Conservation (phyloP, 2,797 vertebrate genomes). For the Miichthys miiuy region DNA sequence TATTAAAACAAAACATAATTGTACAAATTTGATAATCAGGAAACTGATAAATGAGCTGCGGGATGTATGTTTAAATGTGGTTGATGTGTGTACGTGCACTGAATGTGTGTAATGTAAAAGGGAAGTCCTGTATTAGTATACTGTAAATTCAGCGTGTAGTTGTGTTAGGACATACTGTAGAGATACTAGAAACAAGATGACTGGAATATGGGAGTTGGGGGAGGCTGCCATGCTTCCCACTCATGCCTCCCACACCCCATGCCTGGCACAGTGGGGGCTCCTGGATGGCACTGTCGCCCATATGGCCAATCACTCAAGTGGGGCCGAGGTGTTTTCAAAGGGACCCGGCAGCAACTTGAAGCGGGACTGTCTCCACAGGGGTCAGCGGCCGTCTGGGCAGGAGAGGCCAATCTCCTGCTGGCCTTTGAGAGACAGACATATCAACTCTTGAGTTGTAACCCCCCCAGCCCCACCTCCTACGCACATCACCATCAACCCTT, state of each 20-base stretch:
- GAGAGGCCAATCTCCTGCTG: conserved; percentile 74
- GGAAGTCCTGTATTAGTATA: conserved; percentile 13
- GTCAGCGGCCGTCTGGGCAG: conserved; percentile 81
- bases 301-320: conserved; percentile 86
- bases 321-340: conserved; percentile 76
- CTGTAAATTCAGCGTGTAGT: conserved; percentile 57
- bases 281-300: conserved; percentile 81
- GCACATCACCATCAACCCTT: conserved; percentile 35
- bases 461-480: neutral
- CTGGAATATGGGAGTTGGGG: conserved; percentile 54
- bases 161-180: conserved; percentile 47
- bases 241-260: conserved; percentile 59
- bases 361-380: conserved; percentile 79
- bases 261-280: conserved; percentile 72
- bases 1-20: neutral
- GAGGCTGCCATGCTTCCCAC: conserved; percentile 53
- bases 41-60: conserved; percentile 11
- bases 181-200: conserved; percentile 58
- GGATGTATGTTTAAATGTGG: neutral
- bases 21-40: neutral
- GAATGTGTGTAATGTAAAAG: conserved; percentile 30
- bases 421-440: conserved; percentile 72
- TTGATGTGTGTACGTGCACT: conserved; percentile 1
- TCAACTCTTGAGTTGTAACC: conserved; percentile 59
- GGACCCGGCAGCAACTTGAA: conserved; percentile 77